Evolutionary conservation across 1,140 invertebrate species (phyloP).

Genomic region (Archegozetes longisetosus): DNA sequence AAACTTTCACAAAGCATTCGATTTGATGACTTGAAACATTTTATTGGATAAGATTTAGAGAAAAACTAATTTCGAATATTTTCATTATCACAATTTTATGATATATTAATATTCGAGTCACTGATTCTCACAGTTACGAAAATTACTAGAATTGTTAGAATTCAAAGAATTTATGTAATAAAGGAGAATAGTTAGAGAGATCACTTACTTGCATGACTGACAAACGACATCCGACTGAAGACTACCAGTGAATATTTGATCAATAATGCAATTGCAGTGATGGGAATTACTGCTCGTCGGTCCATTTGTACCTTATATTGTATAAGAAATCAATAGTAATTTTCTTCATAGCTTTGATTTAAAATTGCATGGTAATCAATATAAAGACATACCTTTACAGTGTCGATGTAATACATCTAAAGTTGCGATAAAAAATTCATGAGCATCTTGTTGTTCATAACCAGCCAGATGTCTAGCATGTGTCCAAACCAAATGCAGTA

Average conservation of each 20-base stretch:
- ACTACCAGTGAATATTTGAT: slow-evolving; percentile 90
- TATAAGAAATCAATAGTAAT: slow-evolving; percentile 13
- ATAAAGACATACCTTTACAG: slow-evolving; percentile 28
- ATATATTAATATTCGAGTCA: too few species aligned
- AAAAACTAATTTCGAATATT: too few species aligned
- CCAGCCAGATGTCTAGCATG: slow-evolving; percentile 86
- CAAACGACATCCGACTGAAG: slow-evolving; percentile 94
- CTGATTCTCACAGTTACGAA: background rate
- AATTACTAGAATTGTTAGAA: background rate
- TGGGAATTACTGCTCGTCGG: slow-evolving; percentile 35
- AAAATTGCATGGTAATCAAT: slow-evolving; percentile 5
- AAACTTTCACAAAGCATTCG: too few species aligned
- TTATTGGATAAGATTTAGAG: too few species aligned
- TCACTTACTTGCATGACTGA: slow-evolving; percentile 65
- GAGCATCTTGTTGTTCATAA: slow-evolving; percentile 95
- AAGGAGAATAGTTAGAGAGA: slow-evolving; percentile 10
- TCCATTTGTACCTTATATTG: slow-evolving; percentile 28
- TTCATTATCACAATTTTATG: too few species aligned
- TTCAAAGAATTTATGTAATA: slow-evolving; percentile 1
- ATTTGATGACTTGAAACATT: too few species aligned
- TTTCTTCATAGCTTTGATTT: too few species aligned
- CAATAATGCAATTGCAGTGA: slow-evolving; percentile 89
- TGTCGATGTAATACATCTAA: slow-evolving; percentile 80
- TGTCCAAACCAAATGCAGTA: slow-evolving; percentile 89
- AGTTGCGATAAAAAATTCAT: slow-evolving; percentile 94